These are phyloP conservation scores for Aplysia californica DNA, from an alignment of 1,140 invertebrate genomes.

Conservation along the genomic window DNA sequence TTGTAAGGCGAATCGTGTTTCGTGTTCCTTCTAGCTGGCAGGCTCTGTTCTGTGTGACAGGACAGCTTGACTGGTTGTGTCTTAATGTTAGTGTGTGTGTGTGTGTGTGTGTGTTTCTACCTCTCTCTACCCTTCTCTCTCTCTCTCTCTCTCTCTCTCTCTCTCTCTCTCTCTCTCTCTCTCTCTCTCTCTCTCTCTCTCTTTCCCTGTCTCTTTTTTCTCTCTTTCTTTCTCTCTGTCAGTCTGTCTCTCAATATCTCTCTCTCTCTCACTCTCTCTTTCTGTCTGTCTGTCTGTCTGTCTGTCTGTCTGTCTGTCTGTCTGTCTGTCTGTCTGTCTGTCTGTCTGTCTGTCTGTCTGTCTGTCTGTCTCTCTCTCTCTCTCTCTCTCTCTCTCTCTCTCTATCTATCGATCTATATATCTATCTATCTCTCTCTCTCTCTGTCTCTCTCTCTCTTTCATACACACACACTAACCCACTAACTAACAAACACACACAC, in stretches of 20 bases:
- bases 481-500: background rate
- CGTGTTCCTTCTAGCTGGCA: background rate
- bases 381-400: background rate
- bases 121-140: background rate
- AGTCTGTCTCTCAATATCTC: background rate
- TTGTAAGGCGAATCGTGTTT: background rate
- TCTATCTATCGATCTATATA: background rate
- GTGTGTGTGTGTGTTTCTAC: background rate
- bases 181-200: background rate
- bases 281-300: background rate
- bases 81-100: background rate
- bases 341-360: background rate
- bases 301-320: background rate
- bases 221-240: background rate
- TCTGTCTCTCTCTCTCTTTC: background rate
- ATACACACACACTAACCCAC: background rate
- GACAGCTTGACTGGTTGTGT: background rate
- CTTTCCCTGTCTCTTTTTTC: too few species aligned
- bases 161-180: background rate
- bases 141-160: background rate
- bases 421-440: background rate
- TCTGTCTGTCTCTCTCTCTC: background rate
- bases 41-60: background rate
- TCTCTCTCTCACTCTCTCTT: background rate
- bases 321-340: background rate